Percentiles rank a stretch among this genome's conserved stretches.
Evolutionary conservation across 2,113 vertebrate genomes (phyloP).

Genomic region (Hylia prasina): DNA sequence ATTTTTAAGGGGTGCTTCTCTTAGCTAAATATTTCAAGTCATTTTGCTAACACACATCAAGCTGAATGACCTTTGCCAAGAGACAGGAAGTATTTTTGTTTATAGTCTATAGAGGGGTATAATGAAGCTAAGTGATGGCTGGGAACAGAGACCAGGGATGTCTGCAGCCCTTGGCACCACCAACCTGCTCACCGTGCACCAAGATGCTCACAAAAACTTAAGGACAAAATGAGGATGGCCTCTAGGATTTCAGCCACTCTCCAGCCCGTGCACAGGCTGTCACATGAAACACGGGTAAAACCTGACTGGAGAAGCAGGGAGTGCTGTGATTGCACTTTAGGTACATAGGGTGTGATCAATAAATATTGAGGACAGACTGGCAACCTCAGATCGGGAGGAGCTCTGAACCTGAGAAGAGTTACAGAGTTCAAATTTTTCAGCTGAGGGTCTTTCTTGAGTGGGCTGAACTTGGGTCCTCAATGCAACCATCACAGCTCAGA

Average conservation of each 20-base stretch:
- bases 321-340: not conserved
- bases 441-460: not conserved
- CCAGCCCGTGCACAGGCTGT: not conserved
- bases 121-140: not conserved
- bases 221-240: not conserved
- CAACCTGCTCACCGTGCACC: rapidly evolving
- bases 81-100: not conserved
- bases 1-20: not conserved
- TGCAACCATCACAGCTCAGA: rapidly evolving
- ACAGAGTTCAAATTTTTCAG: not conserved
- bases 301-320: not conserved
- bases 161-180: not conserved
- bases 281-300: not conserved
- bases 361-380: not conserved
- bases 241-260: not conserved
- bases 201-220: not conserved
- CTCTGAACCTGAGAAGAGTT: not conserved
- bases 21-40: not conserved
- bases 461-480: not conserved
- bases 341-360: not conserved
- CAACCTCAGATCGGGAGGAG: not conserved
- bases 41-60: not conserved
- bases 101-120: not conserved
- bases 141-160: not conserved
- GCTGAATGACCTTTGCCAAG: not conserved